Conservation (phyloP, 1,140 invertebrate genomes). For the Lepidotrigona ventralis region DNA sequence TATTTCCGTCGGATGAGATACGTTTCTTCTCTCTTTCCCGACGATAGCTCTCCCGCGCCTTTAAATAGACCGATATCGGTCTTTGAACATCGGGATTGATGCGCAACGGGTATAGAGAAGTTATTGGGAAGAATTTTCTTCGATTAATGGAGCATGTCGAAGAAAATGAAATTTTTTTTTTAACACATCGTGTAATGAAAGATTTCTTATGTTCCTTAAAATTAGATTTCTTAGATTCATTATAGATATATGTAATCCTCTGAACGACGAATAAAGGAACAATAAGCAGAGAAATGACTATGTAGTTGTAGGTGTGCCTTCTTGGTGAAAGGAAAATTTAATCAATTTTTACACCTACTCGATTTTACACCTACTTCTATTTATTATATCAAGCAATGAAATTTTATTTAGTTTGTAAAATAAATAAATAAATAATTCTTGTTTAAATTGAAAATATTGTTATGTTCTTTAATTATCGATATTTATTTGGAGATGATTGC, state of each 20-base stretch:
- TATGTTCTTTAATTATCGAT: no score
- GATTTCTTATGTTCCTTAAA: not conserved
- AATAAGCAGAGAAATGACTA: not conserved
- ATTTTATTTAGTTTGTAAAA: not conserved
- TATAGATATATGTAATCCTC: no score
- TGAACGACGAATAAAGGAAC: not conserved
- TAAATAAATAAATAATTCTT: no score
- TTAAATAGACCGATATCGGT: not conserved
- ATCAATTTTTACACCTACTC: not conserved
- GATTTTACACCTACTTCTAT: not conserved
- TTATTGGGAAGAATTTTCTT: not conserved
- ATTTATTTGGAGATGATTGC: no score
- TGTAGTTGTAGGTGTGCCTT: not conserved
- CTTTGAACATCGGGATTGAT: not conserved
- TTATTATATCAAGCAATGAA: not conserved
- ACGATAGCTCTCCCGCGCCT: not conserved
- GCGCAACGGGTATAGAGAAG: not conserved
- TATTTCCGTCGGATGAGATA: conserved; percentile 18
- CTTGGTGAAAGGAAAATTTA: not conserved
- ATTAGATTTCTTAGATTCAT: no score
- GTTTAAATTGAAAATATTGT: no score
- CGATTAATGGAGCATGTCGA: not conserved
- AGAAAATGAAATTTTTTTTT: not conserved
- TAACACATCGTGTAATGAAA: not conserved
- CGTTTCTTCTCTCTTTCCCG: conserved; percentile 1